Evolutionary conservation across 2,797 vertebrate genomes (phyloP).

Genomic region (Thaleichthys pacificus): DNA sequence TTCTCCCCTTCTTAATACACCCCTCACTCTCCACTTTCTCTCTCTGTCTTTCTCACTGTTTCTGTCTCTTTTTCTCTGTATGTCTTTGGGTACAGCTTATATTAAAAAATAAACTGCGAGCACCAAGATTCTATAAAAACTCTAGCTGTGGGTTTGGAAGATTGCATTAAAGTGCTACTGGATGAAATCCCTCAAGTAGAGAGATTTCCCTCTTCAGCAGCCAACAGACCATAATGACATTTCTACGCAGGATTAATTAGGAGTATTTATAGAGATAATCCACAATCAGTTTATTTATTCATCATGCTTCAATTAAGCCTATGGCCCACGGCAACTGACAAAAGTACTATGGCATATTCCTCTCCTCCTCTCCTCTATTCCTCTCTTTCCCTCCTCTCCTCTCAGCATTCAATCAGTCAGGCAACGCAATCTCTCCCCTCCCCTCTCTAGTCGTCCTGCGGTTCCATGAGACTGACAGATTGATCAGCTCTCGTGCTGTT

Average conservation of each 20-base stretch:
- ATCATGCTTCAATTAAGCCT: slow-evolving; percentile 63
- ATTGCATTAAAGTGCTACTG: neutral
- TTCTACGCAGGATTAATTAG: slow-evolving; percentile 61
- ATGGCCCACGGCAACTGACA: slow-evolving; percentile 49
- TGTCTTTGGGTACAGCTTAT: slow-evolving; percentile 4
- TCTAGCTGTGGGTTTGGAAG: neutral
- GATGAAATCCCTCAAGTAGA: neutral
- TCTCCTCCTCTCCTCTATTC: neutral
- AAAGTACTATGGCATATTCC: slow-evolving; percentile 21
- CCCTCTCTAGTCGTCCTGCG: neutral
- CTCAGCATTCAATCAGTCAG: neutral
- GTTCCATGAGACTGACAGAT: slow-evolving; percentile 26
- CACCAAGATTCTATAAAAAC: neutral
- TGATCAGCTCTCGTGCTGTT: slow-evolving; percentile 38
- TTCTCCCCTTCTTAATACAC: neutral
- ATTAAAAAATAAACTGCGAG: slow-evolving; percentile 11
- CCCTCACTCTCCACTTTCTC: neutral
- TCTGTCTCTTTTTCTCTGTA: neutral
- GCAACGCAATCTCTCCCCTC: slow-evolving; percentile 7
- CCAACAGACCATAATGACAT: slow-evolving; percentile 55
- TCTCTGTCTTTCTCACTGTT: slow-evolving; percentile 2
- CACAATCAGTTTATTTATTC: slow-evolving; percentile 67
- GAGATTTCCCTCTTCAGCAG: neutral
- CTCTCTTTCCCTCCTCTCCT: slow-evolving; percentile 24
- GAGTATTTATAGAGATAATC: slow-evolving; percentile 70